Evolutionary conservation across 2,888 invertebrate species (phyloP).

Genomic region (Nycteola revayana): DNA sequence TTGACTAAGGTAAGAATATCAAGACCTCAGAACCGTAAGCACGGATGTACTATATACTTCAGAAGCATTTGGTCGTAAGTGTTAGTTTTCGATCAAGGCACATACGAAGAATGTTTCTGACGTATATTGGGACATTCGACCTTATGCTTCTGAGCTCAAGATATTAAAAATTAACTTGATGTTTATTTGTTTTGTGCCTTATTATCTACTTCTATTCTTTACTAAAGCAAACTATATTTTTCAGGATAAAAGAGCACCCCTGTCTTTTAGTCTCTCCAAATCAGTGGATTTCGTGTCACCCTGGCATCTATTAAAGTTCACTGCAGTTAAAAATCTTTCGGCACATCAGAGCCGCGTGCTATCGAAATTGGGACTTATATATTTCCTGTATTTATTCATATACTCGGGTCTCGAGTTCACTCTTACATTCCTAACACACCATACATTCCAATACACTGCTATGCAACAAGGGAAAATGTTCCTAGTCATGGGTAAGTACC

Average conservation of each 20-base stretch:
- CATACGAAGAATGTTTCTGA: too few species aligned
- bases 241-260: conserved; percentile 86
- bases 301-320: conserved; percentile 79
- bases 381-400: conserved; percentile 95
- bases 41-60: too few species aligned
- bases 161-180: too few species aligned
- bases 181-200: too few species aligned
- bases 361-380: conserved; percentile 86
- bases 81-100: too few species aligned
- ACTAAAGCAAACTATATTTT: too few species aligned
- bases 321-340: conserved; percentile 85
- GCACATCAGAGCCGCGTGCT: conserved; percentile 84
- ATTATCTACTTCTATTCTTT: too few species aligned
- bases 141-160: too few species aligned
- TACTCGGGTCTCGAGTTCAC: conserved; percentile 99
- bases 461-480: conserved; percentile 99
- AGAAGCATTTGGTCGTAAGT: too few species aligned
- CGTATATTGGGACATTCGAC: too few species aligned
- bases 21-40: too few species aligned
- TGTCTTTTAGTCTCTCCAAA: conserved; percentile 85
- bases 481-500: conserved; percentile 89
- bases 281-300: conserved; percentile 78
- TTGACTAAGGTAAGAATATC: conserved; percentile 83
- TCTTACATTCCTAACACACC: conserved; percentile 96
- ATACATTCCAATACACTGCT: conserved; percentile 93